These are phyloP conservation scores for Parauchenoglanis ngamensis DNA, from an alignment of 2,797 vertebrate species.

Conservation along the genomic window DNA sequence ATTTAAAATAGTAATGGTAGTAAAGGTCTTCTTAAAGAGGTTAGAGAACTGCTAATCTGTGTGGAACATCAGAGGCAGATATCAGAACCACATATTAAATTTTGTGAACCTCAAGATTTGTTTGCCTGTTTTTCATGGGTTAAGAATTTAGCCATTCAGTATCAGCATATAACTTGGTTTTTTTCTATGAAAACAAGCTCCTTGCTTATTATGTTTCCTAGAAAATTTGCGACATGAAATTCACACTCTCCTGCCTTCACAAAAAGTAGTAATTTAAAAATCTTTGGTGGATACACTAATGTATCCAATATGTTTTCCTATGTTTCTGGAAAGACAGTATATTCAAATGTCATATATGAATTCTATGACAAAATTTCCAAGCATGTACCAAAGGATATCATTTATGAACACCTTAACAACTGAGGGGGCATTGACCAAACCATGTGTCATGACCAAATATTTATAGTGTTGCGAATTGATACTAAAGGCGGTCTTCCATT, in stretches of 20 bases:
- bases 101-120: background rate
- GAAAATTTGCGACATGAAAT: background rate
- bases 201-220: background rate
- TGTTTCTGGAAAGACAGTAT: background rate
- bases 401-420: background rate
- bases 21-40: background rate
- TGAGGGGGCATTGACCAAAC: background rate
- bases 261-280: background rate
- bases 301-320: background rate
- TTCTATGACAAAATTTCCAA: background rate
- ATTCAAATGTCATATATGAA: background rate
- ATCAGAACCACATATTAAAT: background rate
- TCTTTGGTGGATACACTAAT: background rate
- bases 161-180: background rate
- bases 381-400: background rate
- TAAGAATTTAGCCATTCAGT: background rate
- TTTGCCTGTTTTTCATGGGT: background rate
- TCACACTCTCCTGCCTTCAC: background rate
- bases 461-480: background rate
- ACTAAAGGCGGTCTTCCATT: background rate
- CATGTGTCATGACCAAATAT: background rate
- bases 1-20: background rate
- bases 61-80: background rate
- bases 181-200: background rate
- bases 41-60: background rate